phyloP scores from a whole-genome alignment of 2,113 vertebrate genomes.

The Bujurquina vittata region DNA sequence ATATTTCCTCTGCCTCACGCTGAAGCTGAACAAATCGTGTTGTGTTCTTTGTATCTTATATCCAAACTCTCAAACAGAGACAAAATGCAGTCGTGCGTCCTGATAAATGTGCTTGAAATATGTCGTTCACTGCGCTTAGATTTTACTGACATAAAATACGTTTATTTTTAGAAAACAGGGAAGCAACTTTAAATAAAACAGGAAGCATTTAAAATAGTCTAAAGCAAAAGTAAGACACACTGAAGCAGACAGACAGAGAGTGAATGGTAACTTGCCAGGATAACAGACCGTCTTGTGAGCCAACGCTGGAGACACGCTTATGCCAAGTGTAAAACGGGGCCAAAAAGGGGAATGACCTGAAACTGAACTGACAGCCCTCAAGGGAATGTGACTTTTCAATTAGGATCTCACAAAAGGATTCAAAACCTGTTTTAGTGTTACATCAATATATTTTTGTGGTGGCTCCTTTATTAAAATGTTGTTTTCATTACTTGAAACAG shows the following conservation, averaged over 20 bases:
- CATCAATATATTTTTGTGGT: conserved; percentile 10
- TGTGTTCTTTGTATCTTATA: not conserved
- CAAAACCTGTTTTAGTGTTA: not conserved
- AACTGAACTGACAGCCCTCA: conserved; percentile 3
- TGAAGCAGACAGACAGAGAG: not conserved
- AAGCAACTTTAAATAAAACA: not conserved
- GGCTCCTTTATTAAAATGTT: conserved; percentile 7
- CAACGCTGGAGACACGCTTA: conserved; percentile 8
- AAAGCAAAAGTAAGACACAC: not conserved
- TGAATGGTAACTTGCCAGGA: not conserved
- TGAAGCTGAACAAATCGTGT: not conserved
- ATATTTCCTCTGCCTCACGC: conserved; percentile 6
- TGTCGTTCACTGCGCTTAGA: not conserved
- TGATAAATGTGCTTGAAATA: not conserved
- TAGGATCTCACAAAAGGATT: conserved; percentile 7
- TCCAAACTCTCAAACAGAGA: not conserved
- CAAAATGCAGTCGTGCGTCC: not conserved
- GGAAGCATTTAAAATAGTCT: not conserved
- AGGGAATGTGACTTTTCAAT: not conserved
- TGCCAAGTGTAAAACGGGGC: conserved; percentile 19
- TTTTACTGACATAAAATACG: too few relatives aligned
- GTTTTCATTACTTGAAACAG: conserved; percentile 23
- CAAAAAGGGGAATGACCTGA: conserved; percentile 7
- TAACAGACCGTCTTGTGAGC: conserved; percentile 14
- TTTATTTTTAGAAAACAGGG: too few relatives aligned